A percentile compares a stretch with the other conserved stretches of the same genome.
phyloP scores from a whole-genome alignment of 1,140 invertebrate genomes.

The Pachypeltis micranthus region DNA sequence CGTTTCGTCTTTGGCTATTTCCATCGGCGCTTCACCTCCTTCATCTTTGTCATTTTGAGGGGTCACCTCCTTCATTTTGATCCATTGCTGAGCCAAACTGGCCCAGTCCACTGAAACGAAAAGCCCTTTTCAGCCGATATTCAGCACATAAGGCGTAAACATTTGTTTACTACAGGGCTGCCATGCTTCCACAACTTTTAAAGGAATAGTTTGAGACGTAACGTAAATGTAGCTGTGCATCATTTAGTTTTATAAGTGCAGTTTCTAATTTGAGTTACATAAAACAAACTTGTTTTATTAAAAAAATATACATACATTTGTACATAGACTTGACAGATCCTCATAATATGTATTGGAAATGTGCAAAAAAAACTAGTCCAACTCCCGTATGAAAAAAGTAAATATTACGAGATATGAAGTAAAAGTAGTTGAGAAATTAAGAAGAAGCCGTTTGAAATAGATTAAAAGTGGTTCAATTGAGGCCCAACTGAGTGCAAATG shows the following conservation, averaged over 20 bases:
- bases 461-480: too few species aligned
- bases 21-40: constrained; percentile 73
- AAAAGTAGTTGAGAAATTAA: too few species aligned
- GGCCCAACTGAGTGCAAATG: too few species aligned
- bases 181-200: not conserved
- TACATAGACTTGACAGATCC: too few species aligned
- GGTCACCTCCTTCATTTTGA: constrained; percentile 75
- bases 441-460: too few species aligned
- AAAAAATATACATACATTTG: too few species aligned
- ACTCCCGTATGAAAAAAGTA: too few species aligned
- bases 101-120: constrained; percentile 77
- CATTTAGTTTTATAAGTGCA: not conserved
- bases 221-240: not conserved
- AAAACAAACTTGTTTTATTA: not conserved
- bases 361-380: too few species aligned
- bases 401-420: too few species aligned
- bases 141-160: not conserved
- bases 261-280: not conserved
- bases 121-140: not conserved
- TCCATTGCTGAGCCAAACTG: constrained; percentile 91
- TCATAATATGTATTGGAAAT: too few species aligned
- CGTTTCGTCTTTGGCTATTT: constrained; percentile 55
- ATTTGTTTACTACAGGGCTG: not conserved
- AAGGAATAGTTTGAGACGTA: not conserved
- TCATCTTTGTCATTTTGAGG: constrained; percentile 33